A percentile compares a stretch with the other conserved stretches of the same genome.
Conservation (phyloP, 2,888 invertebrate genomes). For the Ptilodon capucinus region DNA sequence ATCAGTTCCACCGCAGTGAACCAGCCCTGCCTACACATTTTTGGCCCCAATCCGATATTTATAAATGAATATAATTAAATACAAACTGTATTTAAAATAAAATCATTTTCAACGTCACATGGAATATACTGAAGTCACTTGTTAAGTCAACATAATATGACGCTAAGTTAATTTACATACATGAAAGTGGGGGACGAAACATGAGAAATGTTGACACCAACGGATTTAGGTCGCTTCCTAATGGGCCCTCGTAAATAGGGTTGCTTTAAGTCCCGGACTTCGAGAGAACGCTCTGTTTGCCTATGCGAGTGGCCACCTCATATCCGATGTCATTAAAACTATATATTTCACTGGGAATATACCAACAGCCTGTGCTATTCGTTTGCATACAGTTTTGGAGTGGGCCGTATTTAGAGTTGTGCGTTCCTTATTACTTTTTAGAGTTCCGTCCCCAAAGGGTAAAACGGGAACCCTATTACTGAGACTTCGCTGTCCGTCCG, state of each 20-base stretch:
- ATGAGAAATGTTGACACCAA: constrained; percentile 48
- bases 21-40: too few relatives aligned
- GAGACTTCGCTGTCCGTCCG: too few relatives aligned
- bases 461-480: too few relatives aligned
- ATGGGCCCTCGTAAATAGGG: constrained; percentile 45
- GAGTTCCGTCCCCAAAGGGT: too few relatives aligned
- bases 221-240: constrained; percentile 56
- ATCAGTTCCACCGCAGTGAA: too few relatives aligned
- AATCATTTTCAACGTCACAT: neutral
- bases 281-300: constrained; percentile 40
- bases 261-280: constrained; percentile 45
- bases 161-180: constrained; percentile 33
- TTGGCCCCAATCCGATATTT: too few relatives aligned
- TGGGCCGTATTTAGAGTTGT: neutral
- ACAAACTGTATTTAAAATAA: constrained; percentile 3
- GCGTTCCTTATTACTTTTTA: neutral
- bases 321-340: constrained; percentile 19
- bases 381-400: neutral
- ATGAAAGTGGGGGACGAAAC: constrained; percentile 32
- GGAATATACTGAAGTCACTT: neutral
- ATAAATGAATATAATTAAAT: too few relatives aligned
- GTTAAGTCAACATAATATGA: constrained; percentile 16
- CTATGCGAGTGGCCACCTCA: constrained; percentile 22
- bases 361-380: neutral
- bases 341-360: neutral